phyloP scores from a whole-genome alignment of 2,888 invertebrate species.

The Achlya flavicornis region DNA sequence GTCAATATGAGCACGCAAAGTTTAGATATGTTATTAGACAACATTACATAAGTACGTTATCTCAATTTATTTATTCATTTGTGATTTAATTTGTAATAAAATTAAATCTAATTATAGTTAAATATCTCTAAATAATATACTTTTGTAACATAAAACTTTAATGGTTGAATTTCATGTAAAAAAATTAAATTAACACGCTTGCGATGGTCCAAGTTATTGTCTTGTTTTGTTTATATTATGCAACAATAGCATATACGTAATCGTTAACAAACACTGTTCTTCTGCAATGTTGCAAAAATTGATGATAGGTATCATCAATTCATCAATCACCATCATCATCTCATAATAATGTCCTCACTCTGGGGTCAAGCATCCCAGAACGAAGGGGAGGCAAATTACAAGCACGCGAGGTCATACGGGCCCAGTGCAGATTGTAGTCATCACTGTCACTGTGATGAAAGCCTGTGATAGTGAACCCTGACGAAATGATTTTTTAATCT shows the following conservation, averaged over 20 bases:
- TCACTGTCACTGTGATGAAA: no score
- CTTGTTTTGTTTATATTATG: neutral
- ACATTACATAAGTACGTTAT: neutral
- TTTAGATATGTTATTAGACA: neutral
- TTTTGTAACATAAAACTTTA: neutral
- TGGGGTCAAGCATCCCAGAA: no score
- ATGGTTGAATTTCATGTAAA: neutral
- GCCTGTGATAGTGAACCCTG: no score
- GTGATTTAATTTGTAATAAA: constrained; percentile 1
- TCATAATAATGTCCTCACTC: no score
- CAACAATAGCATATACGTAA: neutral
- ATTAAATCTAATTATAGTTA: neutral
- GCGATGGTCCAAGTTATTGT: neutral
- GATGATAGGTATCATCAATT: no score
- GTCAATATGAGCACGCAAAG: neutral
- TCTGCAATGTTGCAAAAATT: no score
- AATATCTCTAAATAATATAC: neutral
- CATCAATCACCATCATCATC: no score
- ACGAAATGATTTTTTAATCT: no score
- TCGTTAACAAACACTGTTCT: no score
- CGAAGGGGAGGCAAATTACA: no score
- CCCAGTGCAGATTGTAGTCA: neutral
- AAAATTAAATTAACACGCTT: neutral
- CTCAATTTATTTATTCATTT: neutral
- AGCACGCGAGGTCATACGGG: neutral